phyloP scores from a whole-genome alignment of 2,113 vertebrate species.

The Cottus gobio region DNA sequence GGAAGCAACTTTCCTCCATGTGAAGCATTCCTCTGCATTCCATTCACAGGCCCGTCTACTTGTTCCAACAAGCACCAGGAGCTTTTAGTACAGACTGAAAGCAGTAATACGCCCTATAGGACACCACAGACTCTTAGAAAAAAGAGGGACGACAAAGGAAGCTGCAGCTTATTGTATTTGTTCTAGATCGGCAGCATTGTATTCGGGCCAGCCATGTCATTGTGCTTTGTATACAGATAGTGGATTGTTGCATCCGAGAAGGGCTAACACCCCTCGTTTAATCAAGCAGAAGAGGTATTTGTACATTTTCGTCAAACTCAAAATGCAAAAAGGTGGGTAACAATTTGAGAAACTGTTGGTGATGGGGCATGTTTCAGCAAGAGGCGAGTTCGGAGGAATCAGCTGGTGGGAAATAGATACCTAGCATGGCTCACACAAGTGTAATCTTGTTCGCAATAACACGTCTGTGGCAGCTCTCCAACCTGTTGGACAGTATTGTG shows the following conservation, averaged over 20 bases:
- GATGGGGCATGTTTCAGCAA: background rate
- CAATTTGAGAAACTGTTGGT: background rate
- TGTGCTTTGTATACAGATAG: constrained; percentile 31
- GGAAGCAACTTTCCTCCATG: background rate
- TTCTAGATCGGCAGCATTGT: constrained; percentile 25
- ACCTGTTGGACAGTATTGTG: background rate
- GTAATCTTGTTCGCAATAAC: constrained; percentile 10
- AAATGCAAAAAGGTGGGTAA: constrained; percentile 5
- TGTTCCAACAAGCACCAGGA: constrained; percentile 62
- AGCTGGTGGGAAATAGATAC: constrained; percentile 4
- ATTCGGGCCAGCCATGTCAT: constrained; percentile 37
- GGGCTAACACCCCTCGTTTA: background rate
- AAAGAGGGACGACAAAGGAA: constrained; percentile 44
- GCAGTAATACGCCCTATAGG: constrained; percentile 38
- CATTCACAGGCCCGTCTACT: constrained; percentile 50
- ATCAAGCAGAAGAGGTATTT: background rate
- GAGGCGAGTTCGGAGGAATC: background rate
- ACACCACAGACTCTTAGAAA: background rate
- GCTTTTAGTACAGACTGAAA: constrained; percentile 22
- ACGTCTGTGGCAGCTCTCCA: constrained; percentile 1
- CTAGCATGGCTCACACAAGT: background rate
- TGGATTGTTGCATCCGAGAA: constrained; percentile 1
- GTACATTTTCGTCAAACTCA: background rate
- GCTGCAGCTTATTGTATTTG: constrained; percentile 44
- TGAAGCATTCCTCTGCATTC: constrained; percentile 58